Evolutionary conservation across 2,888 invertebrate species (phyloP).

Genomic region (Dilophus febrilis): DNA sequence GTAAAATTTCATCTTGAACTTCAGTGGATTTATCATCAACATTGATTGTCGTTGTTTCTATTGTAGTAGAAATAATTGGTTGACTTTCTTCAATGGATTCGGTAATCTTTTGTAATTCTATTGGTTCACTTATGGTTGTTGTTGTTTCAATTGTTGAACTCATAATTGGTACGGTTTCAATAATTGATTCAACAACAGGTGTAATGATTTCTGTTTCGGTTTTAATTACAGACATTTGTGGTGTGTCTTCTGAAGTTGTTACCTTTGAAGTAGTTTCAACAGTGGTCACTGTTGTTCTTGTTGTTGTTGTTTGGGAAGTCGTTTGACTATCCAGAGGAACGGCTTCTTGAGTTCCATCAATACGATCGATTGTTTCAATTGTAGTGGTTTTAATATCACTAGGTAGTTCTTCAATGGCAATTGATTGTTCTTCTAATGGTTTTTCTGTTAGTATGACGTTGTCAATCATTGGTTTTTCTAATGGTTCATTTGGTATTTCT

Average conservation of each 20-base stretch:
- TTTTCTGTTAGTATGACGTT: slow-evolving; percentile 6
- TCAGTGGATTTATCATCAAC: neutral
- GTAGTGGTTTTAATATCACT: neutral
- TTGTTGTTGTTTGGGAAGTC: no score
- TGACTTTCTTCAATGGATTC: neutral
- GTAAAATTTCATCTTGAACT: neutral
- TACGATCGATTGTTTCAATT: no score
- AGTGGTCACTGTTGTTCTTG: no score
- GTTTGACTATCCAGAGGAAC: no score
- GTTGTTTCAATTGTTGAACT: neutral
- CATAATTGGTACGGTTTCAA: neutral
- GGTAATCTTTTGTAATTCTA: no score
- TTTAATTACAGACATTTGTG: neutral
- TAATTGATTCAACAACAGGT: neutral
- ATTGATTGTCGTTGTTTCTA: neutral
- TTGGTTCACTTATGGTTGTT: no score
- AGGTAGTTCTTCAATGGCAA: neutral
- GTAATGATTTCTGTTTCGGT: neutral
- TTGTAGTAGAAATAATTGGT: neutral
- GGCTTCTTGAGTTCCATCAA: no score
- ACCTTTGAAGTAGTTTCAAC: no score
- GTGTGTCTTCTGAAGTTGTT: no score
- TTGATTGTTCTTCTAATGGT: neutral
- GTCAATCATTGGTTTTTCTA: slow-evolving; percentile 9
- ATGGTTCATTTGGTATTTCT: neutral